Conservation (phyloP, 2,888 invertebrate species). For the Polietes domitor region DNA sequence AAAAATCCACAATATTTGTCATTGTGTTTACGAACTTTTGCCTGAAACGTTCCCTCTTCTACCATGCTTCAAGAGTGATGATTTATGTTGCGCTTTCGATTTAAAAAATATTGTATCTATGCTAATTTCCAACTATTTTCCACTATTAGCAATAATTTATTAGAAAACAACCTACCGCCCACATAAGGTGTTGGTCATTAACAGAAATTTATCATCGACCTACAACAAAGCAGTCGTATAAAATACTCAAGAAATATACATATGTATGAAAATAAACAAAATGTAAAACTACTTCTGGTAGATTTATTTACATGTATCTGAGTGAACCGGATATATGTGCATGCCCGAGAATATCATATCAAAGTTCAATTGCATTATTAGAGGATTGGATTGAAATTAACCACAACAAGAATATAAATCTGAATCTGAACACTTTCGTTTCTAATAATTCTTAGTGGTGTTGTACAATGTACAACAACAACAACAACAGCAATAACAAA, state of each 20-base stretch:
- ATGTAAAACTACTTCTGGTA: neutral
- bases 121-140: too few relatives aligned
- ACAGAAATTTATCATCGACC: slow-evolving; percentile 23
- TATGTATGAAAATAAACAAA: too few relatives aligned
- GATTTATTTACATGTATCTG: neutral
- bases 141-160: slow-evolving; percentile 26
- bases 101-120: too few relatives aligned
- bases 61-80: too few relatives aligned
- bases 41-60: too few relatives aligned
- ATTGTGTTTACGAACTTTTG: too few relatives aligned
- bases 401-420: neutral
- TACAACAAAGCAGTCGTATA: neutral
- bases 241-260: neutral
- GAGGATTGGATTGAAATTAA: neutral
- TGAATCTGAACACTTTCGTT: slow-evolving; percentile 30
- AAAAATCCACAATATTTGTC: too few relatives aligned
- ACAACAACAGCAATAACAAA: neutral
- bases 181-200: neutral
- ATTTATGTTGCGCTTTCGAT: too few relatives aligned
- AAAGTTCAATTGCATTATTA: too few relatives aligned
- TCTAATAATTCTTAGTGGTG: neutral
- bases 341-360: too few relatives aligned
- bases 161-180: neutral
- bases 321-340: too few relatives aligned
- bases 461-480: neutral